Conservation (phyloP, 1,140 invertebrate genomes). For the Drosophila burlai region DNA sequence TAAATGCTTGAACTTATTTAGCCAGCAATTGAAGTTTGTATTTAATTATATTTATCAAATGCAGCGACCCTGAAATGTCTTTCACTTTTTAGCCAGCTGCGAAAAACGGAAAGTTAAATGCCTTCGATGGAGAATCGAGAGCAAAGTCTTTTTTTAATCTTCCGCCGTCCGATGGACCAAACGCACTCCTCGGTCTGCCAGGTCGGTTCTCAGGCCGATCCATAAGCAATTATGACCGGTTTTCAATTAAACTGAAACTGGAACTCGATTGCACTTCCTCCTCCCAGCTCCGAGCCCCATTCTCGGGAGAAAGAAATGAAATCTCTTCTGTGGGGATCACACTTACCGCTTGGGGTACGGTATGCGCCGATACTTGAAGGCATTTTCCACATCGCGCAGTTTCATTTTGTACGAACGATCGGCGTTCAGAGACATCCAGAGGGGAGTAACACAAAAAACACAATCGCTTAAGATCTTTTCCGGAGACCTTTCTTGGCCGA, state of each 20-base stretch:
- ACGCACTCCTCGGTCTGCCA: slow-evolving; percentile 37
- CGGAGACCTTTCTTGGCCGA: slow-evolving; percentile 24
- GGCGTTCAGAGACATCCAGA: slow-evolving; percentile 60
- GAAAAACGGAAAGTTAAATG: slow-evolving; percentile 73
- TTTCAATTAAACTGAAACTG: slow-evolving; percentile 61
- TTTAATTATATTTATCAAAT: slow-evolving; percentile 43
- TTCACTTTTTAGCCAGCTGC: slow-evolving; percentile 49
- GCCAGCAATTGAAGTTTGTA: slow-evolving; percentile 31
- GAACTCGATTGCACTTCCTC: slow-evolving; percentile 52
- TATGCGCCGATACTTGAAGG: slow-evolving; percentile 82
- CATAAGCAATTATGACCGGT: slow-evolving; percentile 73
- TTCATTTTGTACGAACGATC: slow-evolving; percentile 83
- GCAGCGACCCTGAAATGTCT: slow-evolving; percentile 44
- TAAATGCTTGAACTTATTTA: slow-evolving; percentile 30
- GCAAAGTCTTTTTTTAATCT: slow-evolving; percentile 30
- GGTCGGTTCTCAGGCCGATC: slow-evolving; percentile 36
- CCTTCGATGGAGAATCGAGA: slow-evolving; percentile 58
- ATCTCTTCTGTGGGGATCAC: slow-evolving; percentile 13
- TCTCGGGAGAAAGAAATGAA: slow-evolving; percentile 29
- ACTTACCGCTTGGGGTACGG: slow-evolving; percentile 85
- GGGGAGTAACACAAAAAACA: slow-evolving; percentile 32
- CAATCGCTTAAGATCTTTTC: slow-evolving; percentile 34
- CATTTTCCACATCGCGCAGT: slow-evolving; percentile 82
- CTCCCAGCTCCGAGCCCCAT: slow-evolving; percentile 3
- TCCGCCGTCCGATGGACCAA: slow-evolving; percentile 16